Evolutionary conservation across 2,888 invertebrate species (phyloP), one percentile per base, ranked within the genome.

Genomic region (Leucania comma): DNA sequence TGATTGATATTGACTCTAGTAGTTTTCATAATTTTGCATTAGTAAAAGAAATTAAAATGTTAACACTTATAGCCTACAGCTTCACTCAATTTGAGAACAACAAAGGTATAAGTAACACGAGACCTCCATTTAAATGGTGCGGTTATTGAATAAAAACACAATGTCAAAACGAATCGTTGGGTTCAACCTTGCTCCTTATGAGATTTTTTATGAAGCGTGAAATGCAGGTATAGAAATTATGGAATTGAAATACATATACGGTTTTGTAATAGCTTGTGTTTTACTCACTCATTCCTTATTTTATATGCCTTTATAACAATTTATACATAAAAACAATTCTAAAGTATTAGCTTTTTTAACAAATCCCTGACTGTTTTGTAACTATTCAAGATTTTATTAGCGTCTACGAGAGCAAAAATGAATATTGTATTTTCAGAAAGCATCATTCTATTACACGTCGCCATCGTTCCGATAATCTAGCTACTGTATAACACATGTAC

Each of bases 81-180:
- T 91, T 88, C 90, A 90, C 89, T 90, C 92, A 90, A 93, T 93
- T 92, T 92, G 87, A 91, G 89, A 90, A 92, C 88, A 93, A 92
- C 92, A 92, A 93, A 91, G 89, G 90, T 87, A 90, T 88, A 88
- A 84, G 90, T 89, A 91, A 92, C 87, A 88, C 83, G 90, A 93
- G 85, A 87, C 89, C 84, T 88, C 84, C 85, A 86, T 90, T 87
- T 87, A 90, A 89, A 90, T 86, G 88, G 89, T 87, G 87, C 85
- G 89, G 88, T 91, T 91, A 92, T 92, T 92, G 90, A 92, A 93
- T 90, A 92, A 93, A 91, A 93, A 93, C 91, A 91, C 89, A 90
- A 90, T 89, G 89, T 89, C 75, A 84, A 75, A 82, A 78, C 87
- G 88, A 90, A 90, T 87, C 86, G 84, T 87, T 86, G 82, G 84